Conservation (phyloP, 64 coral and sea anemone genomes). For the Actinia equina region DNA sequence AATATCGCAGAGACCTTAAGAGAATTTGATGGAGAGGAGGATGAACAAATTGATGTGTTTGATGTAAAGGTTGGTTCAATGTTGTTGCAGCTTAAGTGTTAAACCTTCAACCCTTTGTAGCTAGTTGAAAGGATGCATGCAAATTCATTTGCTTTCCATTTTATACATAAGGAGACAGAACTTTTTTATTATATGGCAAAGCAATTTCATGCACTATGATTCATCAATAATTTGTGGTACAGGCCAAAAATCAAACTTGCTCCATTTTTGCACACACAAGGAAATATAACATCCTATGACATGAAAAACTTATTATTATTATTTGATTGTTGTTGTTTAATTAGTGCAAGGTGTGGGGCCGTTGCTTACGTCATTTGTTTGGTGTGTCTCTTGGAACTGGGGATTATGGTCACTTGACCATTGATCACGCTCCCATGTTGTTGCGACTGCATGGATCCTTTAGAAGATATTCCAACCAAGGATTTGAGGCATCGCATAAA, state of each 20-base stretch:
- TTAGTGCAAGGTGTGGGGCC: conserved; percentile 43
- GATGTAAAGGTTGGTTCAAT: conserved; percentile 12
- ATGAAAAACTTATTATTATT: not conserved
- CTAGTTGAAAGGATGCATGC: too few relatives aligned
- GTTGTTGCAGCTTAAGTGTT: not conserved
- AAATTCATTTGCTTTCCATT: too few relatives aligned
- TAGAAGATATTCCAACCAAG: conserved; percentile 37
- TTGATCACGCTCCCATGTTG: conserved; percentile 33
- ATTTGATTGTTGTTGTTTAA: not conserved
- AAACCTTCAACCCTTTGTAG: too few relatives aligned
- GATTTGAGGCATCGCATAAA: conserved; percentile 54
- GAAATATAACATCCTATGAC: not conserved
- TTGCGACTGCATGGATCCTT: conserved; percentile 18
- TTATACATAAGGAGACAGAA: too few relatives aligned
- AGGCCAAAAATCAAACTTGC: too few relatives aligned
- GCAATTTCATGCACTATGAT: not conserved
- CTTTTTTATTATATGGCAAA: too few relatives aligned
- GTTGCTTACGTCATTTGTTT: conserved; percentile 23
- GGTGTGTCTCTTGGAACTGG: conserved; percentile 32
- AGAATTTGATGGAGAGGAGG: conserved; percentile 32
- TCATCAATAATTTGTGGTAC: not conserved
- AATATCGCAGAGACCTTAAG: conserved; percentile 7
- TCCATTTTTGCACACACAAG: too few relatives aligned
- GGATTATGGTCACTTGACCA: conserved; percentile 15
- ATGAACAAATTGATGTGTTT: conserved; percentile 10